phyloP scores from a whole-genome alignment of 2,113 vertebrate species.

The Emberiza fucata region DNA sequence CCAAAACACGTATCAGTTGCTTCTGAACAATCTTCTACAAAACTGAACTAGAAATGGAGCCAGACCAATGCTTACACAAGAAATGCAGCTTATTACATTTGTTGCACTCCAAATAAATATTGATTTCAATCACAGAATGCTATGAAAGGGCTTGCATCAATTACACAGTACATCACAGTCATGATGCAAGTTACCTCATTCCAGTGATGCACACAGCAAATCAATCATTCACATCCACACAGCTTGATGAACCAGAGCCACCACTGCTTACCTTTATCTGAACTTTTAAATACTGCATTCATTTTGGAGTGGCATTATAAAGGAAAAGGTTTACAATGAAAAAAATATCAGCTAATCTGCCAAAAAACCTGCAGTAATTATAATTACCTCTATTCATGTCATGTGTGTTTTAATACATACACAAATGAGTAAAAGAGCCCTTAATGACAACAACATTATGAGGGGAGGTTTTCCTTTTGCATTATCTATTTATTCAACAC shows the following conservation, averaged over 20 bases:
- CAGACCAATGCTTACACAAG: slow-evolving; percentile 67
- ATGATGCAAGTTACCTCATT: slow-evolving; percentile 73
- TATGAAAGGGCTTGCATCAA: slow-evolving; percentile 77
- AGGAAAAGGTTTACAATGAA: slow-evolving; percentile 60
- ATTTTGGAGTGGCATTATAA: slow-evolving; percentile 67
- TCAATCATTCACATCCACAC: slow-evolving; percentile 72
- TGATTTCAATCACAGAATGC: slow-evolving; percentile 77
- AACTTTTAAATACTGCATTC: slow-evolving; percentile 70
- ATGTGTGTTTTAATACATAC: slow-evolving; percentile 72
- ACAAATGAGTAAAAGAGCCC: slow-evolving; percentile 72
- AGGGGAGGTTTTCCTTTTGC: slow-evolving; percentile 77
- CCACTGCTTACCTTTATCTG: slow-evolving; percentile 69
- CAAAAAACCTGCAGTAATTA: slow-evolving; percentile 64
- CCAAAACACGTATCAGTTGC: slow-evolving; percentile 42
- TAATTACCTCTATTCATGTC: slow-evolving; percentile 76
- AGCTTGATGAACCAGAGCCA: slow-evolving; percentile 60
- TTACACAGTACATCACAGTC: slow-evolving; percentile 77
- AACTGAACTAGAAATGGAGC: slow-evolving; percentile 13
- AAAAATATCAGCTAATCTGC: slow-evolving; percentile 63
- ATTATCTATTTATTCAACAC: slow-evolving; percentile 84
- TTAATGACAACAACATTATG: slow-evolving; percentile 78
- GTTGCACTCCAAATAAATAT: slow-evolving; percentile 78
- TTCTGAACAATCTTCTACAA: slow-evolving; percentile 63
- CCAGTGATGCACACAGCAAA: slow-evolving; percentile 69
- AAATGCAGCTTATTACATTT: slow-evolving; percentile 74